phyloP scores from a whole-genome alignment of 2,113 vertebrate species.

The Melanocharis versteri region DNA sequence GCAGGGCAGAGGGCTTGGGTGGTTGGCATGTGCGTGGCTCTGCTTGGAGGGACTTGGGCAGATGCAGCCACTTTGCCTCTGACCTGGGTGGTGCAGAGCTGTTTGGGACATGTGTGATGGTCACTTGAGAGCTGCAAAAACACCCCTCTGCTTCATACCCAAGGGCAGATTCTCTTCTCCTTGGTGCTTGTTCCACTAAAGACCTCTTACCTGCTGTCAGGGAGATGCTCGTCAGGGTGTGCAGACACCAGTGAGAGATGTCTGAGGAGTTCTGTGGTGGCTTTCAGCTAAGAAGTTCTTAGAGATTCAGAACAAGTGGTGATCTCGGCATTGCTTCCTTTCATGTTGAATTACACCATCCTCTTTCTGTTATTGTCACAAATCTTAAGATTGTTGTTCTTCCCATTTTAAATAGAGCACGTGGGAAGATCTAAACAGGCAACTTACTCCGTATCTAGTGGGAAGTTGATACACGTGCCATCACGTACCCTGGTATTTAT shows the following conservation, averaged over 20 bases:
- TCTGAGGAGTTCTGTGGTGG: neutral
- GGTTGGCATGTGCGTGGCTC: rapidly evolving
- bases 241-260: neutral
- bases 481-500: neutral
- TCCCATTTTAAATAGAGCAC: neutral
- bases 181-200: neutral
- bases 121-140: neutral
- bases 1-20: neutral
- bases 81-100: neutral
- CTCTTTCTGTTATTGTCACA: neutral
- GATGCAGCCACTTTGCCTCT: neutral
- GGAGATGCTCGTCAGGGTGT: neutral
- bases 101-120: rapidly evolving
- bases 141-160: neutral
- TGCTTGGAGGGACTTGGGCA: neutral
- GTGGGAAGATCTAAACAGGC: neutral
- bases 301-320: neutral
- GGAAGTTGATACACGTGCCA: neutral
- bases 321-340: neutral
- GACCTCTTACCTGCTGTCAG: neutral
- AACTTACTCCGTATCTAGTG: neutral
- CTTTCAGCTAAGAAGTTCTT: neutral
- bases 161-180: neutral
- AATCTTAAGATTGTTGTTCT: neutral
- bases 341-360: neutral